Conservation (phyloP, 2,888 invertebrate species). For the Eilema sororculum region DNA sequence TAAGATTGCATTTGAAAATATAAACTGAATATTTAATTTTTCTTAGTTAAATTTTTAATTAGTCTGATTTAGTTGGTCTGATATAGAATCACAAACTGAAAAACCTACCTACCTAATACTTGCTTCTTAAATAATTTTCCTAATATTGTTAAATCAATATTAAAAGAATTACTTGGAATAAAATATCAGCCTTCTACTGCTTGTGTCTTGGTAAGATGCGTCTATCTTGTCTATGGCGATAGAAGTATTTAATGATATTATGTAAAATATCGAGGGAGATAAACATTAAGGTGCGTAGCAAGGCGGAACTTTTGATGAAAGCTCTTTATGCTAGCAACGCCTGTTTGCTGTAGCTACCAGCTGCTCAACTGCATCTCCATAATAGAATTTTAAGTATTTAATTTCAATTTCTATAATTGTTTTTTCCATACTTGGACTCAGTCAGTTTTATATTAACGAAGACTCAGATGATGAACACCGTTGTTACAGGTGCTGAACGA, state of each 20-base stretch:
- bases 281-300: too few species aligned
- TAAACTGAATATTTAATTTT: background rate
- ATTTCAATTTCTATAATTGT: background rate
- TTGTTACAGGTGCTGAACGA: too few species aligned
- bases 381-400: background rate
- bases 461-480: background rate
- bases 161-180: background rate
- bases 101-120: background rate
- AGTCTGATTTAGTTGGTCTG: background rate
- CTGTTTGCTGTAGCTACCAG: background rate
- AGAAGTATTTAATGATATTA: too few species aligned
- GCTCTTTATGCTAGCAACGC: background rate
- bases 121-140: background rate
- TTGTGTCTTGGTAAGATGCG: too few species aligned
- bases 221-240: too few species aligned
- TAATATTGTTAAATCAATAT: background rate
- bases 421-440: background rate
- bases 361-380: background rate
- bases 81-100: background rate
- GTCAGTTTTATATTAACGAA: background rate
- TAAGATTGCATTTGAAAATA: constrained; percentile 2
- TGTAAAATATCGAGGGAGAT: too few species aligned
- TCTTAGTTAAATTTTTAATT: background rate
- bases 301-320: background rate
- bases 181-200: background rate